Evolutionary conservation across 2,113 vertebrate genomes (phyloP), one percentile per base, ranked within the genome.

Genomic region (Myxocyprinus asiaticus): DNA sequence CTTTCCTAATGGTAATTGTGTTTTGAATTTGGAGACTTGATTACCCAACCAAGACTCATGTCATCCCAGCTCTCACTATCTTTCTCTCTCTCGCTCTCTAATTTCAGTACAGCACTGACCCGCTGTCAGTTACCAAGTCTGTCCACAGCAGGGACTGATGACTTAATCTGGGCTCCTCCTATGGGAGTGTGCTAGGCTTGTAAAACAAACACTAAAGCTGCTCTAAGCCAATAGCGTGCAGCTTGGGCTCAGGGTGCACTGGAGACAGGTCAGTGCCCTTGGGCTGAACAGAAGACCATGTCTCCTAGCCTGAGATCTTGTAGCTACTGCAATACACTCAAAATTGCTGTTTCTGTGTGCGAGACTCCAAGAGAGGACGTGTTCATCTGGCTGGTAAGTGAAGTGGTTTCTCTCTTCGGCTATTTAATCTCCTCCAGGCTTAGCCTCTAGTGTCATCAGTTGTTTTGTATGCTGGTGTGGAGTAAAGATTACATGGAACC

Each of bases 111-210:
- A 15, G 8, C 56, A 17, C 33, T 78, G 58, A 64, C 50, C 58
- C 9, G 5, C 4, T 12, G 10, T 61, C 43, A 56, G 64, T 45
- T 61, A 6, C 14, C 4, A 43, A 58, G 68, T 33, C 14, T 51
- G 68, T 42, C 10, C 67, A 61, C 53, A 56, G 53, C 53, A 5
- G 53, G 53, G 42, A 63, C n/a, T 55, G 79, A 75, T 84, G 74
- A 84, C 56, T 78, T 78, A 74, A 81, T 81, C 69, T 9, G 5
- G 42, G 63, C 82, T 81, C 75, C 79, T 73, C 79, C 68, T 67
- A 15, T 72, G 62, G 67, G 55, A 80, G 55, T 48, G 48, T 64
- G 43, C 12, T 58, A 72, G 58, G 59, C 74, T 70, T 81, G 58
- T 71, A 8, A 64, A 81, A 65, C 74, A 56, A 53, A 68, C 64